Evolutionary conservation across 2,113 vertebrate genomes (phyloP).

Genomic region (Anser cygnoides): DNA sequence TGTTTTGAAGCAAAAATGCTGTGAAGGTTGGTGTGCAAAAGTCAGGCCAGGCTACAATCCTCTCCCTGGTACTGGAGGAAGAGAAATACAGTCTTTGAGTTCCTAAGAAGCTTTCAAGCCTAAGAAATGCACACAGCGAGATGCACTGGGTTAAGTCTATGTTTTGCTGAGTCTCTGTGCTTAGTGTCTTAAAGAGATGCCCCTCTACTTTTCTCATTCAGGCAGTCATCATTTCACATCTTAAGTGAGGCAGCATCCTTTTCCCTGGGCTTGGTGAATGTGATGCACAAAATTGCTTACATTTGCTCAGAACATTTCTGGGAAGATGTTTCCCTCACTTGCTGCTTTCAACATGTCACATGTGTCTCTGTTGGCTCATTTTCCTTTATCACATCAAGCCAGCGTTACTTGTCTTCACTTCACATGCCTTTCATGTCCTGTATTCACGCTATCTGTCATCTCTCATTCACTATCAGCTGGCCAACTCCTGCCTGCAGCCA

Average conservation of each 20-base stretch:
- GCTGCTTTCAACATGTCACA: background rate
- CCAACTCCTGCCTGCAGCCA: background rate
- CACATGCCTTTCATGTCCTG: background rate
- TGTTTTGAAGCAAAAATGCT: background rate
- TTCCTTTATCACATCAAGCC: background rate
- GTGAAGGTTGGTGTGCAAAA: background rate
- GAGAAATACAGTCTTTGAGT: background rate
- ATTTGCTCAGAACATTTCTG: background rate
- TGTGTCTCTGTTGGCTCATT: background rate
- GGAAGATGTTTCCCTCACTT: background rate
- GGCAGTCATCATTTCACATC: background rate
- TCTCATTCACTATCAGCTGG: background rate
- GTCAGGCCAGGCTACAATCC: background rate
- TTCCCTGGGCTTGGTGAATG: background rate
- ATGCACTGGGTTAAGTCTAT: background rate
- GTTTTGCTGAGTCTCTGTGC: background rate
- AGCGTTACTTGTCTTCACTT: constrained; percentile 14
- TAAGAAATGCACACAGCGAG: background rate
- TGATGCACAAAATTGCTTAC: background rate
- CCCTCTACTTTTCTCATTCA: background rate
- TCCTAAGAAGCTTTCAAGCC: background rate
- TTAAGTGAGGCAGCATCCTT: background rate
- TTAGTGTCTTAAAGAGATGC: background rate
- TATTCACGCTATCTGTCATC: constrained; percentile 1
- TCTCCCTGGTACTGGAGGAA: background rate